Evolutionary conservation across 1,140 invertebrate genomes (phyloP), one percentile per base, ranked within the genome.

Genomic region (Probaryconus sp.): DNA sequence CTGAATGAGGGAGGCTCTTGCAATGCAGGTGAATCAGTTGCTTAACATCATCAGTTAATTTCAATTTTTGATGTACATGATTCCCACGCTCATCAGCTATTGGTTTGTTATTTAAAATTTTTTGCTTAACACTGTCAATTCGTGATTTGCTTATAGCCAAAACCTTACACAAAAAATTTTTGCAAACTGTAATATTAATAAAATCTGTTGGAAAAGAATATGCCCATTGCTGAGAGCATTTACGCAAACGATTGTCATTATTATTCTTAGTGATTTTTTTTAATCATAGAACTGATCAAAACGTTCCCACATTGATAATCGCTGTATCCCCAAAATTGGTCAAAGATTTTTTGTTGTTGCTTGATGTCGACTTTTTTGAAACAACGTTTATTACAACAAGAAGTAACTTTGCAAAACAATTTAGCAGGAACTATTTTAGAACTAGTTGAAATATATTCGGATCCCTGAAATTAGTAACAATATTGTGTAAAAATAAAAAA

Each of bases 21-120:
- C 55, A 70, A 40, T 63, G 67, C 7, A 3, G 2, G 6, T 55
- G 21, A 7, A 70, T 70, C 11, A 63, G 33, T n/a, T 7, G 1
- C 26, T 63, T 61, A 14, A 61, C 16, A 6, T 47, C 33, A n/a
- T 45, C 42, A 11, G 55, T 70, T 24, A 70, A 55, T 48, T 70
- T 70, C 28, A 51, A 1, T 6, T 5, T 5, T 1, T 35, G 47
- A 18, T 51, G n/a, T 18, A 43, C 26, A 1, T 58, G 64, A 26
- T 48, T 56, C 1, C 20, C 42, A 5, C 55, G 37, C 11, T 45
- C 3, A 20, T 65, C 61, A 17, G 3, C 11, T 20, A 65, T 24
- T 9, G 28, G 3, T 9, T 45, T n/a, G 1, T 45, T 17, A 10
- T 31, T 28, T 3, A 28, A 7, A 47, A 31, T 53, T 42, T 64